Base-by-base conservation (phyloP, 1,140 invertebrate species). In the Wasmannia auropunctata region DNA sequence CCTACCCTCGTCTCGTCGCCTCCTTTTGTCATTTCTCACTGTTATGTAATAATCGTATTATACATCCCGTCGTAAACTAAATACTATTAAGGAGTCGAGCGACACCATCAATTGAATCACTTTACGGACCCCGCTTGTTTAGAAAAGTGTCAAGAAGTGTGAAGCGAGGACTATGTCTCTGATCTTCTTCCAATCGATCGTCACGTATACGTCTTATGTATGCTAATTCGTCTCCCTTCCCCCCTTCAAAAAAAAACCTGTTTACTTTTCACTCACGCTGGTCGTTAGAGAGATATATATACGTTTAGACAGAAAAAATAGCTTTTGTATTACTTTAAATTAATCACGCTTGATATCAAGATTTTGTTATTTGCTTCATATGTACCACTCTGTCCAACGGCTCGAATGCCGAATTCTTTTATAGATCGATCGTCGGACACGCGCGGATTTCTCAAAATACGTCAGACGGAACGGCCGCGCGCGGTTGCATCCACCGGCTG, bases 221-320 rank as follows among this genome's bases (percentile, higher is more conserved):
- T 76, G 54, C 54, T 60, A 76, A 62, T 76, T 60, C 6, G 25
- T 43, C n/a, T n/a, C n/a, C n/a, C n/a, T n/a, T n/a, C n/a, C n/a
- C n/a, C n/a, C 6, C 25, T 16, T 14, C 8, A 3, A 31, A 58
- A 62, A 62, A 77, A 34, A 63, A 63, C 25, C 75, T 16, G 40
- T 63, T 77, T 63, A 62, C 8, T 43, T 43, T 77, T 46, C 56
- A 31, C 5, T 31, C 74, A 6, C 3, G 28, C 51, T 37, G 28
- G 10, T 11, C 22, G 54, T 60, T 60, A 76, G 37, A 75, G n/a
- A n/a, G n/a, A n/a, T n/a, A n/a, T n/a, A n/a, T n/a, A n/a, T n/a
- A n/a, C n/a, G n/a, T n/a, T n/a, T 51, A 58, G 51, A 60, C 8
- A 22, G 49, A 81, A 56, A 22, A 80, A 25, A 79, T 5, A 40